Percentiles rank a stretch among this genome's conserved stretches.
Evolutionary conservation across 1,140 invertebrate genomes (phyloP).

Genomic region (Drosophila aff.): DNA sequence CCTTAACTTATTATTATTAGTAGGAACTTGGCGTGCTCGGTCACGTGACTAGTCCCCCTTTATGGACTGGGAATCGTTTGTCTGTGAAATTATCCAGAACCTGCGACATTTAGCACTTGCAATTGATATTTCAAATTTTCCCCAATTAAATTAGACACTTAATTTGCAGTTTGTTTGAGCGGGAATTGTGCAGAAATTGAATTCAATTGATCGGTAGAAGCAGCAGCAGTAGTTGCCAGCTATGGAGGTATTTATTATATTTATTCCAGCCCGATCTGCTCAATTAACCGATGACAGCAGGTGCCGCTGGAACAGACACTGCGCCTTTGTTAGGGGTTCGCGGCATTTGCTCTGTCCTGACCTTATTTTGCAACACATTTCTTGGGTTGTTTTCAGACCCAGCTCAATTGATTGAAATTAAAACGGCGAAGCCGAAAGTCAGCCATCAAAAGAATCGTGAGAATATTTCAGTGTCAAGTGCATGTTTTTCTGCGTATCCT

Average conservation of each 20-base stretch:
- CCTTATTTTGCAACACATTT: constrained; percentile 29
- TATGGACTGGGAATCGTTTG: constrained; percentile 17
- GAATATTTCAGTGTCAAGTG: constrained; percentile 69
- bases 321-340: constrained; percentile 50
- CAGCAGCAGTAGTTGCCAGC: constrained; percentile 6
- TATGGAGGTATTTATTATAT: constrained; percentile 14
- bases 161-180: constrained; percentile 42
- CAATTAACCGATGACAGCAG: constrained; percentile 53
- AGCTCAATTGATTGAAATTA: constrained; percentile 70
- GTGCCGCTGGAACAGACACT: constrained; percentile 21
- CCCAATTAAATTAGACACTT: constrained; percentile 70
- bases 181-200: constrained; percentile 65
- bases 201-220: constrained; percentile 63
- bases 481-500: constrained; percentile 31
- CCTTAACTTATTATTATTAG: too few relatives aligned
- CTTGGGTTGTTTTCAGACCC: constrained; percentile 7
- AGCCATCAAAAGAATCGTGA: constrained; percentile 15
- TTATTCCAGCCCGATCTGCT: constrained; percentile 20
- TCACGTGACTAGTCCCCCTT: constrained; percentile 12
- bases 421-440: constrained; percentile 21
- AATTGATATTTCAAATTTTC: constrained; percentile 51
- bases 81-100: constrained; percentile 32
- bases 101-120: constrained; percentile 29
- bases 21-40: constrained; percentile 14
- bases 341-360: constrained; percentile 42